A percentile compares a stretch with the other conserved stretches of the same genome.
These are phyloP conservation scores for Drosophila kikkawai DNA, from an alignment of 1,140 invertebrate species.

Conservation along the genomic window DNA sequence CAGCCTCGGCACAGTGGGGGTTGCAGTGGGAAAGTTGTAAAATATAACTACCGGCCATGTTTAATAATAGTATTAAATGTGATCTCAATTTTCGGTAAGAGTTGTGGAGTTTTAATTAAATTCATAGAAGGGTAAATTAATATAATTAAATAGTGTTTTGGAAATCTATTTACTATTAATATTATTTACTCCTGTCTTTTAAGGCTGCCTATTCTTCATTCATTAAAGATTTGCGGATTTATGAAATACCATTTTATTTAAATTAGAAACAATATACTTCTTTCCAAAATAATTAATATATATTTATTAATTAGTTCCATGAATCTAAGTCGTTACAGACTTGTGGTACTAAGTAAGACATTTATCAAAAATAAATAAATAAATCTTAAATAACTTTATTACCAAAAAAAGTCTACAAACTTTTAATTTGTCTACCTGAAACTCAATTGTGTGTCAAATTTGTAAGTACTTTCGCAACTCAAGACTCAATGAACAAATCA, in stretches of 20 bases:
- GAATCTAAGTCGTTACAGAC: neutral
- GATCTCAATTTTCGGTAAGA: neutral
- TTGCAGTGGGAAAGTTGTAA: neutral
- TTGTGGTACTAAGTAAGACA: too few species aligned
- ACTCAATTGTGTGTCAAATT: conserved; percentile 6
- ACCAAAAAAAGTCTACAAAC: neutral
- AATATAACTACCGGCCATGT: neutral
- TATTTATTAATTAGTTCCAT: neutral
- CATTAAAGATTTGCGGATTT: neutral
- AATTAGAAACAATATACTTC: neutral
- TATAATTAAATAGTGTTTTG: too few species aligned
- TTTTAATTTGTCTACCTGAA: neutral
- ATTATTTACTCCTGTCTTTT: neutral
- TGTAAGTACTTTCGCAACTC: conserved; percentile 9
- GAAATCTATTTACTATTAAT: too few species aligned
- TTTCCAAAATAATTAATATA: too few species aligned
- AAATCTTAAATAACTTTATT: neutral
- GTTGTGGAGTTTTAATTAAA: neutral
- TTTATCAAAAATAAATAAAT: neutral
- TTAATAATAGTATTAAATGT: neutral
- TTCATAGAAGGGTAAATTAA: too few species aligned
- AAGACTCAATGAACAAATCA: conserved; percentile 12
- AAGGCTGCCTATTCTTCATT: too few species aligned
- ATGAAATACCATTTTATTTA: too few species aligned
- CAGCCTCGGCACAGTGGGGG: conserved; percentile 44